Percentiles rank a stretch among this genome's conserved stretches.
Conservation (phyloP, 1,140 invertebrate genomes). For the Contarinia nasturtii region DNA sequence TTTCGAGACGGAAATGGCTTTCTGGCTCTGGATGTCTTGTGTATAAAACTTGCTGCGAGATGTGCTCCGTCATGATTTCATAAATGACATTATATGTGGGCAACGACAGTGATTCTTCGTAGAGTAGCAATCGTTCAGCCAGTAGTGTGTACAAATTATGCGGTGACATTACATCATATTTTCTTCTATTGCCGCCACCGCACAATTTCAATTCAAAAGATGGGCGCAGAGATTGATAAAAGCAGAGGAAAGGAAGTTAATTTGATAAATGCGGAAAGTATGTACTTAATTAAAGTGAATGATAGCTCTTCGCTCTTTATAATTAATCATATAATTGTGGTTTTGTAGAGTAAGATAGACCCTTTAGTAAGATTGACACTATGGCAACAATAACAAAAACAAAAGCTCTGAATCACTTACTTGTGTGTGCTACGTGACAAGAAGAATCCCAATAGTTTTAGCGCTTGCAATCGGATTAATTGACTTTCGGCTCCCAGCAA, state of each 20-base stretch:
- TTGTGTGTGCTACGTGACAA: constrained; percentile 88
- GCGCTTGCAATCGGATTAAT: constrained; percentile 80
- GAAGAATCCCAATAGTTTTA: constrained; percentile 91
- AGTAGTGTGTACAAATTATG: constrained; percentile 94
- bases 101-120: constrained; percentile 74
- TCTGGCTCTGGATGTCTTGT: constrained; percentile 85
- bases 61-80: constrained; percentile 94
- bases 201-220: neutral
- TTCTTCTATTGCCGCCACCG: constrained; percentile 43
- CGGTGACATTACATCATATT: constrained; percentile 96
- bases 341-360: neutral
- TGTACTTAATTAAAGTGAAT: no score
- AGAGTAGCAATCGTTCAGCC: constrained; percentile 75
- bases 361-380: no score
- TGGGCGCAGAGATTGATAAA: neutral
- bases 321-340: no score
- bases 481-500: constrained; percentile 87
- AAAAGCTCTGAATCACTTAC: constrained; percentile 35
- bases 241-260: neutral
- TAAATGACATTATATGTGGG: constrained; percentile 98
- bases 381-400: neutral
- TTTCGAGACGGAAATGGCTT: constrained; percentile 85
- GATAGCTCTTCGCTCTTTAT: no score
- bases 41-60: constrained; percentile 84
- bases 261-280: no score